Percentiles rank a stretch among this genome's conserved stretches.
phyloP scores from a whole-genome alignment of 2,888 invertebrate genomes.

The Nymphalis polychloros region DNA sequence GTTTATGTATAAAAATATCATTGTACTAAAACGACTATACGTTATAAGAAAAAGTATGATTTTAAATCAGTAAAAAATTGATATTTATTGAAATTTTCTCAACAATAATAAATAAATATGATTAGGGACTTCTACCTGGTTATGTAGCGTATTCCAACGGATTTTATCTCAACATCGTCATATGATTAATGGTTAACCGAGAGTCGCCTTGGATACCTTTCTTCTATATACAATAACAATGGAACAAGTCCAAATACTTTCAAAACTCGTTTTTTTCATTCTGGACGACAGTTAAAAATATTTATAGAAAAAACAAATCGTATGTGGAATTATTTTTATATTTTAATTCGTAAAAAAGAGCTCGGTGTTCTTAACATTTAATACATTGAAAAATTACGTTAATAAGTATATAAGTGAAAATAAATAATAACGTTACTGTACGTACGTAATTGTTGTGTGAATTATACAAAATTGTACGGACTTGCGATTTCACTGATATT shows the following conservation, averaged over 20 bases:
- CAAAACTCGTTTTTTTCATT: constrained; percentile 49
- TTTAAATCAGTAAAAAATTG: constrained; percentile 8
- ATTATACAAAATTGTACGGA: no score
- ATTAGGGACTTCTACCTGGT: constrained; percentile 47
- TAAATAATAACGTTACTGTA: no score
- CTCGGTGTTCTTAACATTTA: no score
- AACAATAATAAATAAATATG: constrained; percentile 44
- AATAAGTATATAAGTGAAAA: no score
- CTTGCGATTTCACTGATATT: no score
- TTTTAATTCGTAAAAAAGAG: no score
- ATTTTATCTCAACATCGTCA: constrained; percentile 67
- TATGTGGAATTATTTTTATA: background rate
- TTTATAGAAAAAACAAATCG: background rate
- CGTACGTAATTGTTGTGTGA: no score
- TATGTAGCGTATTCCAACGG: constrained; percentile 48
- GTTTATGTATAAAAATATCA: no score
- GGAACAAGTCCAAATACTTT: constrained; percentile 57
- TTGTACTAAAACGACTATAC: no score
- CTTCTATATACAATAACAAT: constrained; percentile 67
- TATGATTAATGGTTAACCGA: constrained; percentile 75
- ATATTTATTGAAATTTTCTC: background rate
- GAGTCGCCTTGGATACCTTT: constrained; percentile 65
- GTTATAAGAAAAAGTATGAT: background rate
- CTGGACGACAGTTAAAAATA: constrained; percentile 31
- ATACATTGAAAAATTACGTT: no score